These are phyloP conservation scores for Corvus hawaiiensis DNA, from an alignment of 2,113 vertebrate genomes.

Conservation along the genomic window DNA sequence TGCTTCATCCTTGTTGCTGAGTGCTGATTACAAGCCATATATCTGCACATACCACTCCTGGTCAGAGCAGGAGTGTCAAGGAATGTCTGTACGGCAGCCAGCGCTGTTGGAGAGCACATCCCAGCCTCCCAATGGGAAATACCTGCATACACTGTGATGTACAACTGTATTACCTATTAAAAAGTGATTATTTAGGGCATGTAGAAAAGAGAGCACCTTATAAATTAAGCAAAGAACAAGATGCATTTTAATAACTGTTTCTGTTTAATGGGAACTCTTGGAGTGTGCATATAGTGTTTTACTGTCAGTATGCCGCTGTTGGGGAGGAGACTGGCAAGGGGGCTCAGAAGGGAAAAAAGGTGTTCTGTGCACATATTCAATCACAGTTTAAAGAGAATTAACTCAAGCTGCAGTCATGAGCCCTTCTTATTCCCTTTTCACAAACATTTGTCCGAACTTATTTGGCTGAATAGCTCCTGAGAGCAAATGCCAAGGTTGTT, in stretches of 20 bases:
- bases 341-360: not conserved
- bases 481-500: not conserved
- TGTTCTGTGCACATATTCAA: not conserved
- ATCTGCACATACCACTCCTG: not conserved
- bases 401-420: not conserved
- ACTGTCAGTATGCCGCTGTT: not conserved
- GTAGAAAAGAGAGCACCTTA: not conserved
- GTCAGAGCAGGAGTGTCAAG: not conserved
- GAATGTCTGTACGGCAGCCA: not conserved
- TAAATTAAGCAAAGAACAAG: slow-evolving; percentile 16
- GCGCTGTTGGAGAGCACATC: not conserved
- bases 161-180: not conserved
- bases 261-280: not conserved
- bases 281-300: not conserved
- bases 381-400: not conserved
- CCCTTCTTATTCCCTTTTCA: not conserved
- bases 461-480: not conserved
- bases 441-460: not conserved
- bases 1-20: not conserved
- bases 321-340: not conserved
- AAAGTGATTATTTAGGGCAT: not conserved
- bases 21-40: not conserved
- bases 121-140: not conserved
- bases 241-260: not conserved
- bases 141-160: not conserved